Conservation (phyloP, 2,888 invertebrate species). For the Periphyllus acericola region DNA sequence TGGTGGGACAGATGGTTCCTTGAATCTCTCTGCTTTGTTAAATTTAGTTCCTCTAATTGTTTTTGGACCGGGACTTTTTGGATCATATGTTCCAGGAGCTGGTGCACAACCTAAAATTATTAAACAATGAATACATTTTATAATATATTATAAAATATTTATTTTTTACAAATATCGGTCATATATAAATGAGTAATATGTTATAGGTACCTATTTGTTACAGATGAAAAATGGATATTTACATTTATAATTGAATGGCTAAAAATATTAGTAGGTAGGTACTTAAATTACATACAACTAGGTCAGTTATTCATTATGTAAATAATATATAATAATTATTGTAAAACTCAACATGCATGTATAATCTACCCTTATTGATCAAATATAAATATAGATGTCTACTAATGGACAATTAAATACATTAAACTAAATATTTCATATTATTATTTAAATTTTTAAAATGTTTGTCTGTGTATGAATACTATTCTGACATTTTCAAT, state of each 20-base stretch:
- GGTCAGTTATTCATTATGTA: no score
- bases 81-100: constrained; percentile 53
- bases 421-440: no score
- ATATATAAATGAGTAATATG: no score
- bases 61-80: constrained; percentile 54
- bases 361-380: not conserved
- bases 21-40: constrained; percentile 47
- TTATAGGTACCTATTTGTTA: not conserved
- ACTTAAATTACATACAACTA: no score
- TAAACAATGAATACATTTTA: not conserved
- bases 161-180: not conserved
- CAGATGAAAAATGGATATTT: not conserved
- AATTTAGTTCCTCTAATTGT: constrained; percentile 39
- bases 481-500: no score
- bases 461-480: no score
- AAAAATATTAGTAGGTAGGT: no score
- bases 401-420: not conserved
- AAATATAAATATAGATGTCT: not conserved
- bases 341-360: not conserved
- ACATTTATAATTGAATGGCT: not conserved
- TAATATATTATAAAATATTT: not conserved
- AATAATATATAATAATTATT: no score
- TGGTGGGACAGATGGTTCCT: constrained; percentile 36
- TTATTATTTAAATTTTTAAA: no score
- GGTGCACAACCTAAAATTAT: constrained; percentile 55